Evolutionary conservation across 2,888 invertebrate species (phyloP).

Genomic region (Zelleria hepariella): DNA sequence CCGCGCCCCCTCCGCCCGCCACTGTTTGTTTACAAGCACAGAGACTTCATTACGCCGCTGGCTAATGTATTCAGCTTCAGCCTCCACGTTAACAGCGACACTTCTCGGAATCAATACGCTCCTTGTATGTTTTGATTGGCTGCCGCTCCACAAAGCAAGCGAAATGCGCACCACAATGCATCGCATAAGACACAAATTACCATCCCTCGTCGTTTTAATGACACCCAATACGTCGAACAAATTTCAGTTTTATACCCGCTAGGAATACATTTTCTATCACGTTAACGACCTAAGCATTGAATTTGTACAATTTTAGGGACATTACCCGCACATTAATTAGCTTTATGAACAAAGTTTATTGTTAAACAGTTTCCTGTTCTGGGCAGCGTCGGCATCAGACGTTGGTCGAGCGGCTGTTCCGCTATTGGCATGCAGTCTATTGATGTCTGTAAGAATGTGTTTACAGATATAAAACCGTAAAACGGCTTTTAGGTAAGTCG

Average conservation of each 20-base stretch:
- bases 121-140: constrained; percentile 73
- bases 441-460: background rate
- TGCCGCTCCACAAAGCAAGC: constrained; percentile 35
- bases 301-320: constrained; percentile 72
- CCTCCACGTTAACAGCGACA: constrained; percentile 71
- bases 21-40: constrained; percentile 70
- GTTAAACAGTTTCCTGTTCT: constrained; percentile 62
- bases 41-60: constrained; percentile 72
- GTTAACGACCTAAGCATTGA: constrained; percentile 69
- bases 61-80: constrained; percentile 73
- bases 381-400: constrained; percentile 12
- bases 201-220: constrained; percentile 48
- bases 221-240: constrained; percentile 68
- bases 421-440: background rate
- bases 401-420: background rate
- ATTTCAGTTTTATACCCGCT: constrained; percentile 69
- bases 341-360: constrained; percentile 66
- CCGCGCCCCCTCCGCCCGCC: constrained; percentile 25
- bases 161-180: constrained; percentile 36
- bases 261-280: constrained; percentile 68
- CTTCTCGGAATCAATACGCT: constrained; percentile 73
- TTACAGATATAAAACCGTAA: background rate
- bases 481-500: background rate
- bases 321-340: constrained; percentile 58
- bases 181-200: constrained; percentile 46